Evolutionary conservation across 1,140 invertebrate species (phyloP).

Genomic region (Leptinotarsa undecemlineata): DNA sequence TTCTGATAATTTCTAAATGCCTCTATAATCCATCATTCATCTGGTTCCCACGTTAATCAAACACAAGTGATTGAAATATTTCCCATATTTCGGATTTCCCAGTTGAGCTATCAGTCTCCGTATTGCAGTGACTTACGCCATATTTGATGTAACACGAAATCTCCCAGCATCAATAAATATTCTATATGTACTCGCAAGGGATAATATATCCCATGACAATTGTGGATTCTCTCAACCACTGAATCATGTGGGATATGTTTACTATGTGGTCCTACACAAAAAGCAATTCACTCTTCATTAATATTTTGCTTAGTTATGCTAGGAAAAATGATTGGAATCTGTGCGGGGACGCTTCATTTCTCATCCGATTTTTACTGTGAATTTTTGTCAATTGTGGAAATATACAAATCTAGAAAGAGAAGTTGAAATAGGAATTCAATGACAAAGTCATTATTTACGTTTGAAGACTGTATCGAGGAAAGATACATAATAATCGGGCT

Average conservation of each 20-base stretch:
- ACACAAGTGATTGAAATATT: not conserved
- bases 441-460: no score
- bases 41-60: not conserved
- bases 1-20: no score
- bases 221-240: not conserved
- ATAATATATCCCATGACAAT: not conserved
- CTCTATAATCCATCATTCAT: not conserved
- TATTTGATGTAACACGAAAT: not conserved
- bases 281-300: conserved; percentile 5
- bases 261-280: not conserved
- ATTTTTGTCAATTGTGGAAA: no score
- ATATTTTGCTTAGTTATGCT: not conserved
- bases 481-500: no score
- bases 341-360: no score
- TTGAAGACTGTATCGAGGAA: no score
- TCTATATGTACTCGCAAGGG: not conserved
- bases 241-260: not conserved
- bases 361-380: no score
- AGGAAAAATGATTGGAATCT: no score
- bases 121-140: not conserved
- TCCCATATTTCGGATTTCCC: not conserved
- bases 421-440: no score
- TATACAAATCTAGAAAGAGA: no score
- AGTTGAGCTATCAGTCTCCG: not conserved
- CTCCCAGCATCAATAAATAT: not conserved